Percentiles rank a stretch among this genome's conserved stretches.
Evolutionary conservation across 2,113 vertebrate species (phyloP).

Genomic region (Dunckerocampus dactyliophorus): DNA sequence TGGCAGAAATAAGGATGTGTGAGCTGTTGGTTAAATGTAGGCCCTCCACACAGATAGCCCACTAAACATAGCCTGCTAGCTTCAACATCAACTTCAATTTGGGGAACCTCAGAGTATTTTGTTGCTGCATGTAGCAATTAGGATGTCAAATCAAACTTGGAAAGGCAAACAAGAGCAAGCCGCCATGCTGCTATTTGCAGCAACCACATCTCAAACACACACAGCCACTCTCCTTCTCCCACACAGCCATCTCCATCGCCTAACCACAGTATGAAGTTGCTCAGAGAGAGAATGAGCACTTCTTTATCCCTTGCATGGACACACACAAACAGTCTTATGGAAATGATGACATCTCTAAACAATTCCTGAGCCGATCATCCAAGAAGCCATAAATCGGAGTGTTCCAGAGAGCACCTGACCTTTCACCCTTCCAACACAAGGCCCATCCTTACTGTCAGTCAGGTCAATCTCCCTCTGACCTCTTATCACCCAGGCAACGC

Average conservation of each 20-base stretch:
- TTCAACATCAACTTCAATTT: constrained; percentile 67
- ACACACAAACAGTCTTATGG: constrained; percentile 52
- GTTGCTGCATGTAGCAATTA: constrained; percentile 75
- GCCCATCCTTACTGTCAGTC: constrained; percentile 66
- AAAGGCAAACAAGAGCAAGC: constrained; percentile 66
- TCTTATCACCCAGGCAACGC: constrained; percentile 47
- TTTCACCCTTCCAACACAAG: constrained; percentile 60
- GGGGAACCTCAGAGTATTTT: constrained; percentile 71
- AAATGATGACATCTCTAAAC: constrained; percentile 67
- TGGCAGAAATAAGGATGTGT: constrained; percentile 41
- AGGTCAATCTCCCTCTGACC: constrained; percentile 60
- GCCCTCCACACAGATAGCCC: constrained; percentile 62
- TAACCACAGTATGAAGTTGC: constrained; percentile 43
- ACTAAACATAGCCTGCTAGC: constrained; percentile 71
- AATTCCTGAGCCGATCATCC: constrained; percentile 60
- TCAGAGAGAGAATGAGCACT: constrained; percentile 15
- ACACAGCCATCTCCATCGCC: constrained; percentile 40
- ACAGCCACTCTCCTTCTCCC: constrained; percentile 30
- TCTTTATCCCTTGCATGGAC: constrained; percentile 41
- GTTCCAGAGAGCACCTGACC: constrained; percentile 50
- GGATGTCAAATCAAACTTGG: constrained; percentile 74
- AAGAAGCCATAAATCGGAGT: constrained; percentile 57
- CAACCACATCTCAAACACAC: constrained; percentile 48
- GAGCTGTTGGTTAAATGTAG: constrained; percentile 46
- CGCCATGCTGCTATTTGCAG: constrained; percentile 69